Evolutionary conservation across 1,140 invertebrate genomes (phyloP), one percentile per base, ranked within the genome.

Genomic region (Brachionus rotundiformis): DNA sequence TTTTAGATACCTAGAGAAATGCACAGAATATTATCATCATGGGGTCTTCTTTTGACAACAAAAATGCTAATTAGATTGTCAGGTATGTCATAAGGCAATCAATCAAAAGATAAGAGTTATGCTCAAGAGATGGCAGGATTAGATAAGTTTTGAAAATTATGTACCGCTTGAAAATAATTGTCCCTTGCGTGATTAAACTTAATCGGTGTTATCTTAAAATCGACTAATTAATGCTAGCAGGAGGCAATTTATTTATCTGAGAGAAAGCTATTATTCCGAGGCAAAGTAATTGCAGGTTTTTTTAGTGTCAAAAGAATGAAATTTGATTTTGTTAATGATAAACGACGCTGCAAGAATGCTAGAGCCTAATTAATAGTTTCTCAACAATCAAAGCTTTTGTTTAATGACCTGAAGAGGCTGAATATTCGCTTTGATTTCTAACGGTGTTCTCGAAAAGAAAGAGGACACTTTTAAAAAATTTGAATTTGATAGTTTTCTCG

Each of bases 401-500:
- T 73, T 73, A 73, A 73, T 73, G 68, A 73, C 68, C 68, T 73
- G 33, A 71, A 71, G 65, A 71, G 33, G 29, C 19, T 36, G 65
- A 36, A 71, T 71, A 19, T 68, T 68, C 33, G 29, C 31, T 68
- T 68, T 68, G 27, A 44, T 19, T 73, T 73, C 68, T 44, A 73
- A 73, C 68, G 68, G 68, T 73, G 68, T 73, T 73, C 41, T 73
- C 16, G 41, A 31, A 36, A 33, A 19, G 63, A 33, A 68, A 36
- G 63, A 68, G 63, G 63, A 68, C 63, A 68, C 63, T 68, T 68
- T 68, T 36, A 68, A 73, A 73, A 73, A 73, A 73, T 73, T 73
- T 73, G 68, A 73, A 73, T 73, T 73, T 73, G 68, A 73, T 73
- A 73, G 68, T 44, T 73, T 73, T 73, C 68, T 73, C 39, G 41